Evolutionary conservation across 1,140 invertebrate genomes (phyloP), one percentile per base, ranked within the genome.

Genomic region (Apis laboriosa): DNA sequence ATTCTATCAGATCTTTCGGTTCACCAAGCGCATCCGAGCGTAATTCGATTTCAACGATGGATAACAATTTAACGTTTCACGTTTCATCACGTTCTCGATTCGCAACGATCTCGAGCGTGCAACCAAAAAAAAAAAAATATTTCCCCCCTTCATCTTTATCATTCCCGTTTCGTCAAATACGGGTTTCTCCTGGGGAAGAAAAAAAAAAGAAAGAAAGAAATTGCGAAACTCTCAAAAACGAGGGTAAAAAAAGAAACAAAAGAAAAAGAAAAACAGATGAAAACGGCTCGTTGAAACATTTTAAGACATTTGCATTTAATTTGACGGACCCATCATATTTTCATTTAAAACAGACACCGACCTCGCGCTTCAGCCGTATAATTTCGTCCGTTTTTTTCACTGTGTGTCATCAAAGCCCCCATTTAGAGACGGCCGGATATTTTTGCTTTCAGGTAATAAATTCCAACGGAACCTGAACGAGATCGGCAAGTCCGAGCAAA

Each of bases 401-500:
- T 66, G 53, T 51, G 60, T 60, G 73, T 68, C 34, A 53, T 68
- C 34, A 53, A 56, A 76, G 63, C 21, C 17, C 5, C 51, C 11
- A 80, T 74, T 56, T 58, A 58, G 55, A 66, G 55, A 43, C 34
- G n/a, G 34, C 9, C 64, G 60, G 75, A 43, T 71, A 17, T 75
- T 84, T 49, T 63, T 84, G 49, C 51, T 93, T 91, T 66, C 93
- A 96, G 96, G 95, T 91, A 95, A 94, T 74, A 96, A 96, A 88
- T 96, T 95, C 89, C 95, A 95, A 91, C 96, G 96, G 60, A 96
- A 96, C 90, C 92, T 96, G 83, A 96, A 96, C 90, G 96, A 96
- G 91, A 96, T 96, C 85, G 96, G 95, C 86, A 96, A 96, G 92
- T 96, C 96, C 58, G 96, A 96, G 91, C 96, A 96, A 90, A 96